Base-by-base conservation (phyloP, 1,140 invertebrate genomes). In the Ceratosolen solmsi region DNA sequence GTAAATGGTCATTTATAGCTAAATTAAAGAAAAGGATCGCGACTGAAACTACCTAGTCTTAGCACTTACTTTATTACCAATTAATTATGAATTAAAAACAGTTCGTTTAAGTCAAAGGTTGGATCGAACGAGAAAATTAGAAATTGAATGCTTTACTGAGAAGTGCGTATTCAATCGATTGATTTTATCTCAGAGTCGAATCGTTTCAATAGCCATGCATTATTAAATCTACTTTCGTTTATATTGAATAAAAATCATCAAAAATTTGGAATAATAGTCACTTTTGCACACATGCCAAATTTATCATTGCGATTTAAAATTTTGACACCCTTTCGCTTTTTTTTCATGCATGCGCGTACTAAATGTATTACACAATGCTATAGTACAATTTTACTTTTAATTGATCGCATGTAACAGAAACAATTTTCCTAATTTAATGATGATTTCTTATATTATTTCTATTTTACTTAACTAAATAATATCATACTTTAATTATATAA, bases 231-330 rank as follows among this genome's bases (percentile, higher is more conserved):
- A 25, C 17, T 25, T 54, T 9, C 27, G 49, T 3, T 25, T 30
- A 33, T 8, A 33, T n/a, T 5, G 7, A n/a, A 70, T 25, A 36
- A 20, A 33, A 38, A 41, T 41, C 36, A n/a, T n/a, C 33, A 41
- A 70, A 41, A 25, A 1, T 46, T 36, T 7, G 36, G 3, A 63
- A 11, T 2, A 4, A 15, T n/a, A 38, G 7, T 71, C 68, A 49
- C n/a, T 71, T 71, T 71, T 49, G 70, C 46, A 20, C 30, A n/a
- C 51, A 56, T 36, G 72, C 72, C 51, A 74, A 74, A 56, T 74
- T 36, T 30, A 56, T 56, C 46, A 20, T 56, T 11, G 49, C 27
- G 30, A 56, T 36, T 46, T n/a, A n/a, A n/a, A n/a, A n/a, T n/a
- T n/a, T n/a, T n/a, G n/a, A n/a, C n/a, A n/a, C n/a, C n/a, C n/a